phyloP scores from a whole-genome alignment of 2,888 invertebrate species.

The Polyploca ridens region DNA sequence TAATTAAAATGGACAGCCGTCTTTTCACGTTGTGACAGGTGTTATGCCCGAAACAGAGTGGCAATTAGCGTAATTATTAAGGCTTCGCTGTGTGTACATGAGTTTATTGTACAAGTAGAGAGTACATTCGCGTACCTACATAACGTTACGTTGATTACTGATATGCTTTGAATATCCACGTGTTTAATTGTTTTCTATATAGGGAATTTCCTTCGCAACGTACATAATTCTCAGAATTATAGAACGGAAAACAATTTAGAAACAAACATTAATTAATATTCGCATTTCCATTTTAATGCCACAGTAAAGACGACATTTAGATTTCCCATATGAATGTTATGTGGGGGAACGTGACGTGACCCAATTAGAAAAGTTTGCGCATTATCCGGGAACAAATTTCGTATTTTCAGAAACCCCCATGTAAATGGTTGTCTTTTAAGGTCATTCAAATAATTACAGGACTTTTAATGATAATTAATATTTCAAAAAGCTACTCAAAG shows the following conservation, averaged over 20 bases:
- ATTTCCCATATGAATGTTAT: constrained; percentile 8
- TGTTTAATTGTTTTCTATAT: not conserved
- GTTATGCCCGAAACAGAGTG: constrained; percentile 46
- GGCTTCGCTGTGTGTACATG: constrained; percentile 22
- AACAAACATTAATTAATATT: constrained; percentile 1
- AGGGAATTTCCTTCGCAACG: not conserved
- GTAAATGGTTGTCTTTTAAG: not conserved
- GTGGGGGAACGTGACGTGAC: constrained; percentile 33
- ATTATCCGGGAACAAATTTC: constrained; percentile 28
- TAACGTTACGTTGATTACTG: not conserved
- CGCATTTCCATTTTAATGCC: not conserved
- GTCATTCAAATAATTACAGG: constrained; percentile 12
- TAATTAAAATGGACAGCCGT: constrained; percentile 74
- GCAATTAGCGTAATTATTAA: constrained; percentile 60
- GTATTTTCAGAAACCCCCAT: constrained; percentile 1
- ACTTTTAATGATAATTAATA: constrained; percentile 24
- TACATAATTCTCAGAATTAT: not conserved
- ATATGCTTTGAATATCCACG: not conserved
- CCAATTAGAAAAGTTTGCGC: constrained; percentile 53
- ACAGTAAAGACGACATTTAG: constrained; percentile 3
- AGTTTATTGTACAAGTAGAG: not conserved
- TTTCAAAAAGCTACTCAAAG: constrained; percentile 22
- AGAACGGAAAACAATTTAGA: not conserved
- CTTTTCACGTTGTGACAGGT: constrained; percentile 56
- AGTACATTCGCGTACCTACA: not conserved